phyloP scores from a whole-genome alignment of 2,888 invertebrate genomes.

The Pimpla rufipes region DNA sequence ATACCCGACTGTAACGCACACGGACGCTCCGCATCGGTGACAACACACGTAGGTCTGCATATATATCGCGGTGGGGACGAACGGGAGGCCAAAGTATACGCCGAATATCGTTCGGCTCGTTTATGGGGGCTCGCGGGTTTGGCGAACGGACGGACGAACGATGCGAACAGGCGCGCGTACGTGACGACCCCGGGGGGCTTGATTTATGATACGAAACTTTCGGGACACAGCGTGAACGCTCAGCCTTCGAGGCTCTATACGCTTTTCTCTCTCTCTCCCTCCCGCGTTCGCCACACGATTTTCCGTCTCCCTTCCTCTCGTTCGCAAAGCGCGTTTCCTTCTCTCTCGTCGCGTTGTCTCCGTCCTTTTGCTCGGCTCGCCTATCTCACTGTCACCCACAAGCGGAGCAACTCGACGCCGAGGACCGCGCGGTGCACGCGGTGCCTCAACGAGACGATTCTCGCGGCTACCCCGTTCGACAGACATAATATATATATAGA shows the following conservation, averaged over 20 bases:
- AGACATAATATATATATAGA: conserved; percentile 22
- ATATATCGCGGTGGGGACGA: conserved; percentile 14
- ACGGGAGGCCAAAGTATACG: conserved; percentile 46
- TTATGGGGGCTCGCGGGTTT: conserved; percentile 57
- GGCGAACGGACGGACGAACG: conserved; percentile 39
- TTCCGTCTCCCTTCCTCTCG: conserved; percentile 44
- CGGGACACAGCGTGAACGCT: conserved; percentile 76
- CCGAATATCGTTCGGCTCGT: conserved; percentile 64
- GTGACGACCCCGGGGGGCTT: conserved; percentile 72
- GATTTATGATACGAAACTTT: conserved; percentile 81
- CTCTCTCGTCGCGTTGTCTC: neutral
- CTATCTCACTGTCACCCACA: conserved; percentile 61
- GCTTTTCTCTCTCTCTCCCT: conserved; percentile 24
- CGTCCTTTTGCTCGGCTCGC: conserved; percentile 45
- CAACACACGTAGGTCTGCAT: conserved; percentile 24
- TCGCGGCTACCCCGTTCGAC: conserved; percentile 19
- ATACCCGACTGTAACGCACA: too few relatives aligned
- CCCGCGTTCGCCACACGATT: too few relatives aligned
- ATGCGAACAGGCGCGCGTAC: conserved; percentile 49
- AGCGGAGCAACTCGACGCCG: conserved; percentile 24
- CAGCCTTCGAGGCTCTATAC: conserved; percentile 39
- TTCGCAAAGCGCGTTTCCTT: conserved; percentile 9
- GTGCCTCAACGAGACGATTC: conserved; percentile 42
- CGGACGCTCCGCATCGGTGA: conserved; percentile 41
- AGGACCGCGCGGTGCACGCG: conserved; percentile 29